phyloP scores from a whole-genome alignment of 2,797 vertebrate genomes.

The Sebastes kiyomatsui region DNA sequence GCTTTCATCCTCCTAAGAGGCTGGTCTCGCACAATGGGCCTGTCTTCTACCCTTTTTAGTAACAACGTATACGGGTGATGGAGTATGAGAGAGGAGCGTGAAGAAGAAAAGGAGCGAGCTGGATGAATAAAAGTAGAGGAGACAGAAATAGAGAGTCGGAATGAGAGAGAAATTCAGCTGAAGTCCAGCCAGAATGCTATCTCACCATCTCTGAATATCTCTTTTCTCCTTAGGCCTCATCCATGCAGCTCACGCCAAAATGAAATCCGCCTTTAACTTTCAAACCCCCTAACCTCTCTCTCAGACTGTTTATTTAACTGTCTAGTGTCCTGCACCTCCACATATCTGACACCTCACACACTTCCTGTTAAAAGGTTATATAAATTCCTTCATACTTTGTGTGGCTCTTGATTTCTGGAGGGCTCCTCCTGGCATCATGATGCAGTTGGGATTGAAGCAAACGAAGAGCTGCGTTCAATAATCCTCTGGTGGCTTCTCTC shows the following conservation, averaged over 20 bases:
- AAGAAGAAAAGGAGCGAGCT: not conserved
- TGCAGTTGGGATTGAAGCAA: not conserved
- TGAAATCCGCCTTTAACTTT: constrained; percentile 27
- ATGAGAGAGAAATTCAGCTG: constrained; percentile 35
- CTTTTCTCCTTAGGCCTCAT: constrained; percentile 18
- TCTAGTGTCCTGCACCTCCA: constrained; percentile 5
- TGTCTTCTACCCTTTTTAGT: constrained; percentile 23
- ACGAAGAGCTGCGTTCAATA: not conserved
- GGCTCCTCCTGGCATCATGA: not conserved
- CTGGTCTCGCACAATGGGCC: constrained; percentile 38
- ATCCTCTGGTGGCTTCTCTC: constrained; percentile 3
- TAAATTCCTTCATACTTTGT: not conserved
- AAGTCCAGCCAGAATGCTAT: constrained; percentile 48
- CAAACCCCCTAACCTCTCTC: not conserved
- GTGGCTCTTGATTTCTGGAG: not conserved
- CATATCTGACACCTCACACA: constrained; percentile 6
- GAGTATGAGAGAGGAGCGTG: constrained; percentile 6
- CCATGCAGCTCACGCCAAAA: constrained; percentile 25
- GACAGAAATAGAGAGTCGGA: constrained; percentile 1
- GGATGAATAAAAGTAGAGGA: not conserved
- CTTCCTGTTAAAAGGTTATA: constrained; percentile 1
- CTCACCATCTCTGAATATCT: constrained; percentile 40
- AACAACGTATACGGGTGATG: constrained; percentile 20
- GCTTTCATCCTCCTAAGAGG: constrained; percentile 45
- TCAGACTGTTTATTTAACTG: not conserved